Evolutionary conservation across 2,888 invertebrate species (phyloP), one percentile per base, ranked within the genome.

Genomic region (Mesorhabditis spiculigera): DNA sequence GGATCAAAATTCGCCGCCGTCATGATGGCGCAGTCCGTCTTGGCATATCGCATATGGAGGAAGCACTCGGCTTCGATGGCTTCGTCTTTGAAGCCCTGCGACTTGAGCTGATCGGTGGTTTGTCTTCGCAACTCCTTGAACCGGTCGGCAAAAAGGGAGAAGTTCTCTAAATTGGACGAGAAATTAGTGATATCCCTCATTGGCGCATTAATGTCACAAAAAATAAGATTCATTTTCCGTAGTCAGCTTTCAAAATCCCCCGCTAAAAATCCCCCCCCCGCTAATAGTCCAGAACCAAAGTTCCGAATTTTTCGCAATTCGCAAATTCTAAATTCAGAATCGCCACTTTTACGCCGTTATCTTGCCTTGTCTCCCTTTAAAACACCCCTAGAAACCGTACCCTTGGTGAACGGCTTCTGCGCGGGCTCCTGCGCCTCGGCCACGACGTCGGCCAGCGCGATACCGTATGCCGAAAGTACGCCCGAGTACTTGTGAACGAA

Each of bases 391-490:
- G 28, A 28, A 3, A 10, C 5, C 4, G 8, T 13, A 69, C 69
- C 66, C 62, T 63, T 16, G 4, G 16, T 4, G 68, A 66, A 69
- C 5, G 44, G 6, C 4, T 64, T 44, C n/a, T 81, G 72, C 42
- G 70, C 91, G 0, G 97, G 94, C 86, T 93, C 92, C 87, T 97
- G 97, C 0, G 90, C 90, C 87, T 99, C 98, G 79, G 94, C 91
- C 0, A 98, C 97, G 16, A 96, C 95, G 88, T 98, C 93, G 0
- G 98, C 98, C 68, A 97, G 88, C 0, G 96, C 96, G 92, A 99
- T 94, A 63, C 98, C 98, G 87, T 94, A 98, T 0, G 98, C 98
- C 0, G 96, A 97, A 16, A 98, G 89, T 78, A 98, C 94, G 69
- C 94, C 95, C 6, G 96, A 94, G 86, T 95, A 96, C 87, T 86